Evolutionary conservation across 2,797 vertebrate species (phyloP), one percentile per base, ranked within the genome.

Genomic region (Sparidentex hasta): DNA sequence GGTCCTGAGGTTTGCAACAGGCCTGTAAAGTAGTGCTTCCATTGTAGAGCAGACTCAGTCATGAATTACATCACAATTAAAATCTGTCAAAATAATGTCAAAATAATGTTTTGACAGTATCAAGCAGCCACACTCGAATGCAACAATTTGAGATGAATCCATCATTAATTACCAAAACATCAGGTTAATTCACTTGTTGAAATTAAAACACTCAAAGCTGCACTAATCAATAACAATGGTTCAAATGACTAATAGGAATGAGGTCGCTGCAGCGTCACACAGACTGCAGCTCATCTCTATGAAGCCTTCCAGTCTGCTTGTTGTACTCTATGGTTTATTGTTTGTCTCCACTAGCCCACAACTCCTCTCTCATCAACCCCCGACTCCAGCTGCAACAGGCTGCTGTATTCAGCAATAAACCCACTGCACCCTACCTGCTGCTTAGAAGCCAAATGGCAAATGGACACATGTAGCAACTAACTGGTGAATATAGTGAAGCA

Each of bases 11-110:
- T 65, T 50, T 44, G 66, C 58, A 68, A 11, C 38, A 25, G 61
- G 13, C 77, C 46, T 23, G 68, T 33, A 80, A 20, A 63, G 52
- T 21, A 29, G 55, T 69, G 55, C 57, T 21, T 76, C 25, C 47
- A 51, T 44, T 61, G 59, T 5, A 25, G 21, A 64, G 63, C 27
- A 50, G 46, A 43, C 72, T n/a, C 65, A 62, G 58, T 11, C 38
- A 7, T 38, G 38, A 38, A 38, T 38, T 9, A 38, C 11, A 38
- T 38, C 9, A 38, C 38, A 38, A 38, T 38, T 38, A 11, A 11
- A 38, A 38, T 38, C 38, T 38, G 38, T 38, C 38, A 38, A 9
- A 33, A 33, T 33, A 33, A 33, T 33, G 33, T 33, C 33, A 38
- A 38, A 38, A 9, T 38, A 38, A 38, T 11, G 9, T 38, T 38